Evolutionary conservation across 2,797 vertebrate species (phyloP), one percentile per base, ranked within the genome.

Genomic region (Danio choprae): DNA sequence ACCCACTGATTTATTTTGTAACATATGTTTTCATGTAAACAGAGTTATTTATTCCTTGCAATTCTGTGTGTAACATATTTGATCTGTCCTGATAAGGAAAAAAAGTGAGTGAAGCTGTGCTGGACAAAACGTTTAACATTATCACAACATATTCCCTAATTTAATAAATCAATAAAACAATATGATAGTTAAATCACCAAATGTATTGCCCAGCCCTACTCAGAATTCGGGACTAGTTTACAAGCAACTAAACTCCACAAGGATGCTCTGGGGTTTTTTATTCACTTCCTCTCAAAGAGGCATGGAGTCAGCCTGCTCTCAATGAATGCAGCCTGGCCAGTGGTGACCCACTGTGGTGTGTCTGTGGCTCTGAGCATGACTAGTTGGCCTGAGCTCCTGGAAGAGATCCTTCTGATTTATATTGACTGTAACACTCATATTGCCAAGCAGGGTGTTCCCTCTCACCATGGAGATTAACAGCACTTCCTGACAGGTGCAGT

Each of bases 381-480:
- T 85, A 78, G 46, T 50, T 20, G 59, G 77, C 60, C 82, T 80
- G 60, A 78, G 79, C 70, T 59, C 79, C 59, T 53, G 55, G 81
- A 79, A 77, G 80, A 80, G 84, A 83, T 84, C 63, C 29, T 62
- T 75, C 81, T 84, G 90, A 91, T 92, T 90, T 88, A 90, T 88
- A 84, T 86, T 79, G 81, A 83, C 77, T 83, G 67, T 69, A 77
- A 62, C 65, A 77, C 74, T 60, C 62, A 64, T 74, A 74, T 76
- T 81, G 77, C 82, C 77, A 85, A 72, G 79, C 78, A 83, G 84
- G 86, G 86, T 75, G 87, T 87, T 87, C 84, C 87, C 82, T 76
- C 87, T 93, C 88, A 84, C 90, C 88, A 89, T 90, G 89, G 89
- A 88, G 90, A 91, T 92, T 90, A 92, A 92, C 88, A 86, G 81